These are phyloP conservation scores for Cryptus armator DNA, from an alignment of 2,888 invertebrate species.

Conservation along the genomic window DNA sequence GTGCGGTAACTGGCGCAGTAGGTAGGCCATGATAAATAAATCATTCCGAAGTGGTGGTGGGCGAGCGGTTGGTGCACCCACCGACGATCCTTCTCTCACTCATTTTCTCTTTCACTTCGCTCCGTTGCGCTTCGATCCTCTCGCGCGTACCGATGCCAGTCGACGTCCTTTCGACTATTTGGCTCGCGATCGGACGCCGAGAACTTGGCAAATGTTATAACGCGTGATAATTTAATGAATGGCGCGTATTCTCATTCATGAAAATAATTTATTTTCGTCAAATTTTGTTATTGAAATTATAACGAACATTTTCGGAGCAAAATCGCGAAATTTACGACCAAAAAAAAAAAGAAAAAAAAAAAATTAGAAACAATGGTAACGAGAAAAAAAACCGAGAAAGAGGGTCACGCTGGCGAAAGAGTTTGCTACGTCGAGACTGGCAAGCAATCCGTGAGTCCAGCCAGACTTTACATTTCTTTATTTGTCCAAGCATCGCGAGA, in stretches of 20 bases:
- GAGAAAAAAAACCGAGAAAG: conserved; percentile 30
- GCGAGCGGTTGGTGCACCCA: conserved; percentile 66
- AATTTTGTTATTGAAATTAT: background rate
- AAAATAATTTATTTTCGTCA: background rate
- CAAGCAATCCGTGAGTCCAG: conserved; percentile 64
- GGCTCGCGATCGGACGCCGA: conserved; percentile 19
- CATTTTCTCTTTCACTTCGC: conserved; percentile 57
- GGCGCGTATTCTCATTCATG: background rate
- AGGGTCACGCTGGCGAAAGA: conserved; percentile 49
- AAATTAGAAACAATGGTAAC: conserved; percentile 15
- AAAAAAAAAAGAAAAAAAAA: background rate
- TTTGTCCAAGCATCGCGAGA: conserved; percentile 70
- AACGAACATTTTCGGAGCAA: background rate
- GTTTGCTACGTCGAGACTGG: conserved; percentile 31
- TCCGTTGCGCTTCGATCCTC: conserved; percentile 71
- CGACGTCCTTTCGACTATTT: conserved; percentile 70
- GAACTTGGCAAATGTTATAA: conserved; percentile 24
- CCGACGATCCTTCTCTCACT: conserved; percentile 47
- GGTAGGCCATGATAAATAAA: conserved; percentile 80
- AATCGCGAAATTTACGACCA: background rate
- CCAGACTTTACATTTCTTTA: conserved; percentile 75
- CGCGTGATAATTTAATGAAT: background rate
- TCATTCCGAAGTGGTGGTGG: conserved; percentile 74
- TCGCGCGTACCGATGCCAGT: conserved; percentile 70
- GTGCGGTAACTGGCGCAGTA: conserved; percentile 79